Base-by-base conservation (phyloP, 2,888 invertebrate species). In the Zygogramma bicolorata region DNA sequence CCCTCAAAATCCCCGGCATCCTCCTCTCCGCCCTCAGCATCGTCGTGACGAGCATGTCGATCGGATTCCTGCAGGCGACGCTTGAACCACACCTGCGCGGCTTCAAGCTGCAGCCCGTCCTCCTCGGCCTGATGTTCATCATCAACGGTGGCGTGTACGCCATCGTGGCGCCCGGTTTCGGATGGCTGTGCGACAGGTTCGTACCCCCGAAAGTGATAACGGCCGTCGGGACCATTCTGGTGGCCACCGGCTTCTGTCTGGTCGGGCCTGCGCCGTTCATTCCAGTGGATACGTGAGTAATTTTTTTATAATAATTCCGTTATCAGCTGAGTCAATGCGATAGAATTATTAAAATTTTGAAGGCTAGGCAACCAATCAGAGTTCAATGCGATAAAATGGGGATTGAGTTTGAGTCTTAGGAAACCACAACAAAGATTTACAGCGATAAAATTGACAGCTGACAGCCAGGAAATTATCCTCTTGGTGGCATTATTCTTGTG, bases 21-120 rank as follows among this genome's bases (percentile, higher is more conserved):
- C 83, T 93, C 42, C 85, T 95, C 46, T 90, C 94, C 0, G 90
- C 93, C 49, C 87, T 90, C 70, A 93, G 93, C 81, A 94, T 95
- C 81, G 90, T 94, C 73, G 92, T 90, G 0, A 94, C 94, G 0
- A 94, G 94, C 75, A 91, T 93, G 89, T 94, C 94, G 78, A 94
- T 95, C 63, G 95, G 95, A 20, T 97, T 96, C 86, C 88, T 97
- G 22, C 94, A 95, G 84, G 96, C 97, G 0, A 97, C 97, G 0
- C 88, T 97, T 22, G 95, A 97, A 80, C 95, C 95, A 0, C 97
- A 97, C 88, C 88, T 97, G n/a, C 86, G 94, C 76, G 87, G 92
- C 89, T 94, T 94, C 83, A 79, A 90, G 1, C 88, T 95, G 72
- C 90, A 92, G 0, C 93, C 94, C 0, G 90, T 94, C 58, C 84